Evolutionary conservation across 2,888 invertebrate species (phyloP), one percentile per base, ranked within the genome.

Genomic region (Lagria hirta): DNA sequence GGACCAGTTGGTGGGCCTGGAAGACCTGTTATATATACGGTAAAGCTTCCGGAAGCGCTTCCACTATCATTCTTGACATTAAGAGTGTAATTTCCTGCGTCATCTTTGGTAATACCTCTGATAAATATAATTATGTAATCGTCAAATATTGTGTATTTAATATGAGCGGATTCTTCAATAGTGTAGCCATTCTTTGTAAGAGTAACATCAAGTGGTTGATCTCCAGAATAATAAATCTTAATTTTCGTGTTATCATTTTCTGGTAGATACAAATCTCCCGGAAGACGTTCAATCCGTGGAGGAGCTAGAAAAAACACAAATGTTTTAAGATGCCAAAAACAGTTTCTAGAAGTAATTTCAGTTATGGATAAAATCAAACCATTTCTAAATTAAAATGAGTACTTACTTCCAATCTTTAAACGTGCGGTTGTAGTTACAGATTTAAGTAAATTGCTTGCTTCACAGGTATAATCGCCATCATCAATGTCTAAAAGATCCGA

Each of bases 181-280:
- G 81, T 81, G 55, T 80, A 80, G 24, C 94, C 94, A 66, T 95
- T 88, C 65, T 86, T 88, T 45, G 82, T 84, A 40, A 99, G 79
- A 1, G 80, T 81, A 37, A 98, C 87, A 51, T 89, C 87, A 68
- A 96, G 87, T 3, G 98, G 97, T 69, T 96, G 95, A 68, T 97
- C 96, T 15, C 99, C 99, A 36, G 86, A 84, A 77, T 96, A 97
- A 66, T 89, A 91, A 54, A 99, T 86, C 76, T 99, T 99, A 64
- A 99, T 88, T 75, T 99, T 99, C 4, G 93, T 91, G 70, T 96
- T 96, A 63, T 99, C 99, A 33, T 90, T 88, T 66, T 94, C 94
- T 0, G 96, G 89, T 2, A 98, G 77, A 64, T 88, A 89, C 10
- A 97, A 75, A 65, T 93, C 91, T 22, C 82, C 86, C 4, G 97